A percentile compares a stretch with the other conserved stretches of the same genome.
Evolutionary conservation across 2,113 vertebrate species (phyloP).

Genomic region (Catharus minimus): DNA sequence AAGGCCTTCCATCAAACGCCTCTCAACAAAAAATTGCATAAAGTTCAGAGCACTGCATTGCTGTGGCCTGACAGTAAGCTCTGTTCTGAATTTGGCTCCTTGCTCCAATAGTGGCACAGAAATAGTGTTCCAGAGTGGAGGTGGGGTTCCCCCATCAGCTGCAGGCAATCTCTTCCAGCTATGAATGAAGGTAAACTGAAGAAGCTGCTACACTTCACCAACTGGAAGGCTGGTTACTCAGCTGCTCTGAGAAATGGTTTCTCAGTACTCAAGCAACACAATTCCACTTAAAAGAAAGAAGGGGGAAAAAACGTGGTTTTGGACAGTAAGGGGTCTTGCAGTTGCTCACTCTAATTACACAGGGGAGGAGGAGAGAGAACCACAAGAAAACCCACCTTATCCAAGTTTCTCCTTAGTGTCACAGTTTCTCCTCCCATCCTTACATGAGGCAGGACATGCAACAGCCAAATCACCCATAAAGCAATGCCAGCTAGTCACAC

Average conservation of each 20-base stretch:
- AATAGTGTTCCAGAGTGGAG: neutral
- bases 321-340: neutral
- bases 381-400: neutral
- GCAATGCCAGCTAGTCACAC: neutral
- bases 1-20: neutral
- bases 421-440: neutral
- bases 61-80: neutral
- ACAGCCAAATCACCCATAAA: neutral
- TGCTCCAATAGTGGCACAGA: neutral
- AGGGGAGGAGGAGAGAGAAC: neutral
- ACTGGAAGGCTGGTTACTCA: neutral
- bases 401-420: constrained; percentile 19
- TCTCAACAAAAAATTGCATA: neutral
- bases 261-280: neutral
- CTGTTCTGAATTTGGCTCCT: neutral
- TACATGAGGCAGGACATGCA: neutral
- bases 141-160: neutral
- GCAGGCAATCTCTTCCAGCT: neutral
- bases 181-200: neutral
- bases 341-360: neutral
- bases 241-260: neutral
- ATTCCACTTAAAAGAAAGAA: neutral
- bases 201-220: neutral
- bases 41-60: neutral
- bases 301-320: neutral